Base-by-base conservation (phyloP, 2,797 vertebrate genomes). In the Enteromius paludinosus region DNA sequence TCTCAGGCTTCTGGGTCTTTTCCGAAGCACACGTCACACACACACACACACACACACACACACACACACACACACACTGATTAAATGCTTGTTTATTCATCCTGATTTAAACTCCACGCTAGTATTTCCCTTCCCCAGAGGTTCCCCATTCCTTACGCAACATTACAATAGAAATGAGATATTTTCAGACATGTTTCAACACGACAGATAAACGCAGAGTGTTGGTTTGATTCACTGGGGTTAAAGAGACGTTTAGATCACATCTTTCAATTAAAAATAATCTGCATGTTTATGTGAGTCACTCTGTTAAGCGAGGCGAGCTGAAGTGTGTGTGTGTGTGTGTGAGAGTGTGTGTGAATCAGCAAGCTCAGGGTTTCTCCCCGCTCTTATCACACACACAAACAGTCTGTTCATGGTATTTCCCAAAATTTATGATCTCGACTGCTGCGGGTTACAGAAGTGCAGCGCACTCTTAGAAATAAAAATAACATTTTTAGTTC, bases 351-450 rank as follows among this genome's bases (percentile, higher is more conserved):
- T 61, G 23, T 2, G 56, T 43, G 65, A 69, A 11, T 59, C 64
- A 56, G 30, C 1, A 1, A 79, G 14, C 3, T 7, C 64, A 69
- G 35, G 78, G 78, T 79, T 33, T 79, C n/a, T 79, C 49, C 78
- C 78, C 0, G 17, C 2, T 59, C 38, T 69, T 69, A 25, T 38
- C 33, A 41, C 49, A 38, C 20, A 45, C 10, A 25, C 9, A 20
- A 30, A 43, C 5, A 10, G 49, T 17, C 25, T 17, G 0, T 6
- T 28, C 15, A 25, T 79, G 78, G 77, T 79, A 30, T 79, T 79
- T 79, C 65, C 65, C 64, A 43, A 56, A 45, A 14, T 20, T 28
- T 12, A 17, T 25, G 6, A 2, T 2, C n/a, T 23, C 0, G 47
- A 18, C 4, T 1, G 11, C 10, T 10, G 18, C 35, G 7, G 2